These are phyloP conservation scores for Imbricaverruca yamaguchii DNA, from an alignment of 2,888 invertebrate species.

Conservation along the genomic window DNA sequence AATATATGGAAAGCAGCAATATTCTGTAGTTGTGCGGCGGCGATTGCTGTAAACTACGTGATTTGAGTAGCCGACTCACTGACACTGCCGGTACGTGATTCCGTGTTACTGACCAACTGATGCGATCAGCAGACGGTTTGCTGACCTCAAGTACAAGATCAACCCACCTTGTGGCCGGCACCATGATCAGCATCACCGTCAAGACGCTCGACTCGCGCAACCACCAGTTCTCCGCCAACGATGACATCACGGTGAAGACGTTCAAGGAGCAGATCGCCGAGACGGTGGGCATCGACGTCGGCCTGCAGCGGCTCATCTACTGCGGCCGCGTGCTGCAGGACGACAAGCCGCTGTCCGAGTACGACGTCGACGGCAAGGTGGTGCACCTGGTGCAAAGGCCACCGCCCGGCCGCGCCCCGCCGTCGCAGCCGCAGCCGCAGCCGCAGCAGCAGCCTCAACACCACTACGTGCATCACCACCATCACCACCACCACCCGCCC, in stretches of 20 bases:
- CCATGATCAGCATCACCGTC: slow-evolving; percentile 63
- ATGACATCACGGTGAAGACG: slow-evolving; percentile 73
- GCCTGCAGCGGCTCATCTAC: slow-evolving; percentile 83
- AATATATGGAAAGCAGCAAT: too few relatives aligned
- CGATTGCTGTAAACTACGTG: too few relatives aligned
- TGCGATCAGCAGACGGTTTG: too few relatives aligned
- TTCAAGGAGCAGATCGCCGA: slow-evolving; percentile 72
- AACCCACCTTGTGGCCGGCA: background rate
- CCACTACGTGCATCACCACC: slow-evolving; percentile 23
- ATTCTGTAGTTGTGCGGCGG: too few relatives aligned
- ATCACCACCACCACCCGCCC: slow-evolving; percentile 7
- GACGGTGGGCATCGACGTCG: slow-evolving; percentile 67
- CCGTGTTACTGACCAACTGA: too few relatives aligned
- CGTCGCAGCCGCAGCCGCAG: slow-evolving; percentile 10
- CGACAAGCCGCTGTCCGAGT: slow-evolving; percentile 73
- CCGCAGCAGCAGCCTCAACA: slow-evolving; percentile 23
- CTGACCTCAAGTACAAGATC: too few relatives aligned
- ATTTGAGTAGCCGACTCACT: too few relatives aligned
- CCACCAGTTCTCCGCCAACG: slow-evolving; percentile 69
- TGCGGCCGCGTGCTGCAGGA: slow-evolving; percentile 89
- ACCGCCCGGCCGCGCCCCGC: slow-evolving; percentile 52
- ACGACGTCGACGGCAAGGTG: slow-evolving; percentile 84
- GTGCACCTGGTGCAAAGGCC: slow-evolving; percentile 84
- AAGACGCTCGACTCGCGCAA: slow-evolving; percentile 84
- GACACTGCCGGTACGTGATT: too few relatives aligned